Base-by-base conservation (phyloP, 1,140 invertebrate genomes). In the Chymomyza costata region DNA sequence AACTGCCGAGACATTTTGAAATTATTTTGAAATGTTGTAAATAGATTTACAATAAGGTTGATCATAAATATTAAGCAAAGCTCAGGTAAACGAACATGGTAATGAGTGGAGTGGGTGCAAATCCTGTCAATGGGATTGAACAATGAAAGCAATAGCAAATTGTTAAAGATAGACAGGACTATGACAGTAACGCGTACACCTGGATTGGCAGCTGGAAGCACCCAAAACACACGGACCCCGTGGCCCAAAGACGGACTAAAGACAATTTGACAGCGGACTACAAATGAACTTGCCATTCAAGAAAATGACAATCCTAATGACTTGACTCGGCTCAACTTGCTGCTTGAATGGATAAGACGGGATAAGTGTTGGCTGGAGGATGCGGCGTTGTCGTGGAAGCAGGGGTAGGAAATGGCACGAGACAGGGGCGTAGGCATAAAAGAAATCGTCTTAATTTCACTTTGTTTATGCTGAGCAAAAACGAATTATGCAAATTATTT, bases 401-500 rank as follows among this genome's bases (percentile, higher is more conserved):
- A 55, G 48, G 21, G 21, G 21, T n/a, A n/a, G n/a, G n/a, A n/a
- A n/a, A n/a, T 53, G 49, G 48, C 56, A 34, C 49, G 49, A 51
- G n/a, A 39, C 30, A 38, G 43, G 16, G 25, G 8, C 11, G 14
- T n/a, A 43, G 50, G 61, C 55, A 63, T 57, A 74, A 74, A 73
- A 73, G 69, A 74, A 73, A 76, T 74, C 71, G 73, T 78, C 71
- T 73, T 78, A 81, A 80, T 80, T 80, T 80, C 74, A 81, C 73
- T 80, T 81, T 80, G 68, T 80, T 80, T 80, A 81, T 80, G 74
- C 73, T 80, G 73, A 80, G 74, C 73, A 80, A 80, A 81, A 80
- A 80, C 73, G 73, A 80, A 80, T 80, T 80, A 80, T 80, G 73
- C 74, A 80, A 80, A 80, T 80, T 73, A 80, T 80, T 78, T 80